Evolutionary conservation across 2,113 vertebrate genomes (phyloP).

Genomic region (Clarias batrachus): DNA sequence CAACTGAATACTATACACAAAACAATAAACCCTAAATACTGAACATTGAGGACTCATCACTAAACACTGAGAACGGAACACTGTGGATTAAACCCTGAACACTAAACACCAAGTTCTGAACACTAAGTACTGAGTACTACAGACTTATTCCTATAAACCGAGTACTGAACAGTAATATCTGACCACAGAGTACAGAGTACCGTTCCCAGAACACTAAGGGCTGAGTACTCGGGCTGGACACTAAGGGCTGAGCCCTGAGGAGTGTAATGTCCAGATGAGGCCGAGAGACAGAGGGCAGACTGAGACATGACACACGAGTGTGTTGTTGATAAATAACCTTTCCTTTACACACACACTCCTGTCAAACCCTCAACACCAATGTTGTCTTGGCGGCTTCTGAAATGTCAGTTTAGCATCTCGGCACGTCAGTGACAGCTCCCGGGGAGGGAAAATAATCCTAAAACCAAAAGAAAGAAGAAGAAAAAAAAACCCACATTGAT

Average conservation of each 20-base stretch:
- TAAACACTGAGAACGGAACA: background rate
- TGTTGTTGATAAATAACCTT: constrained; percentile 54
- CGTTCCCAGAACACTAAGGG: background rate
- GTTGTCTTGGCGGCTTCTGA: constrained; percentile 33
- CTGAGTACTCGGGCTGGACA: background rate
- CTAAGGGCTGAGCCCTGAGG: background rate
- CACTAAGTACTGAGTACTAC: background rate
- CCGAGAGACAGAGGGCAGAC: constrained; percentile 34
- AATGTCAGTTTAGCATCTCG: constrained; percentile 53
- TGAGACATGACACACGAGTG: constrained; percentile 41
- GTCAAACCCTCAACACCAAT: constrained; percentile 21
- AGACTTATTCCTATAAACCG: too few species aligned
- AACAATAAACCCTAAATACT: background rate
- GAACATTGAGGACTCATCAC: background rate
- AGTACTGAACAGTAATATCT: background rate
- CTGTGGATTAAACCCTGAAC: background rate
- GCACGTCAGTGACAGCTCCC: constrained; percentile 50
- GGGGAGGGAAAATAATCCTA: constrained; percentile 19
- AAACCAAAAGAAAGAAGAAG: too few species aligned
- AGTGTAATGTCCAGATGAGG: constrained; percentile 13
- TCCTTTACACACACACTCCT: constrained; percentile 26
- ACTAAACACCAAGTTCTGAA: background rate
- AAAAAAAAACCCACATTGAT: background rate
- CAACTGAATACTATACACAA: background rate
- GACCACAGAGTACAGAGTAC: background rate